Evolutionary conservation across 2,888 invertebrate genomes (phyloP), one percentile per base, ranked within the genome.

Genomic region (Cheiracanthium punctorium): DNA sequence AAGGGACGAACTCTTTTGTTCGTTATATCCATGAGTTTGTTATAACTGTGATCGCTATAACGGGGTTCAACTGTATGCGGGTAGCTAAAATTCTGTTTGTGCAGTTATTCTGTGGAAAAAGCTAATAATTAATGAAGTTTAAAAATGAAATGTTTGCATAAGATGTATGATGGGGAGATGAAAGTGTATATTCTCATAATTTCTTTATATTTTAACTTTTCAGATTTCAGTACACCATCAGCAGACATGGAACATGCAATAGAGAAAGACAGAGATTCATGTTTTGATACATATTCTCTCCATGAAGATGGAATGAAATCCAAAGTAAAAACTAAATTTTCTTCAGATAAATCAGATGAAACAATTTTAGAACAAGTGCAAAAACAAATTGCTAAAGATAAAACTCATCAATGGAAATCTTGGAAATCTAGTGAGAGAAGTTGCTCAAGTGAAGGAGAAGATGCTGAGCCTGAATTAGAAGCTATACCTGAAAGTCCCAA

Each of bases 401-500:
- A 80, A 29, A n/a, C 43, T 4, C 74, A 85, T 37, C 86, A 88
- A 24, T 89, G 89, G 89, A 89, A 88, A 72, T 80, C 80, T 32
- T 87, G 88, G 52, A 89, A 89, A 71, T 65, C 88, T 8, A 76
- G 87, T 29, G 89, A 89, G 58, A 75, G 82, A 8, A 88, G 86
- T 58, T 84, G 88, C 37, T 89, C 89, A 5, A 88, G 82, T 76
- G 90, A 89, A 65, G 89, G 82, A 0, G 96, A 97, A 91, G 96
- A 96, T 89, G 95, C 95, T 1, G 97, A 97, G 92, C 96, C 96
- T 77, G 97, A 97, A 92, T 92, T 97, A 90, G 96, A 96, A 85
- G 96, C 96, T 81, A 97, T 97, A 91, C 96, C 96, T 17, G 97
- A 97, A 93, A 96, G 96, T 91, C 91, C 91, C 14, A 96, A 96